Conservation (phyloP, 1,140 invertebrate genomes). For the Harlomillsia oculata region DNA sequence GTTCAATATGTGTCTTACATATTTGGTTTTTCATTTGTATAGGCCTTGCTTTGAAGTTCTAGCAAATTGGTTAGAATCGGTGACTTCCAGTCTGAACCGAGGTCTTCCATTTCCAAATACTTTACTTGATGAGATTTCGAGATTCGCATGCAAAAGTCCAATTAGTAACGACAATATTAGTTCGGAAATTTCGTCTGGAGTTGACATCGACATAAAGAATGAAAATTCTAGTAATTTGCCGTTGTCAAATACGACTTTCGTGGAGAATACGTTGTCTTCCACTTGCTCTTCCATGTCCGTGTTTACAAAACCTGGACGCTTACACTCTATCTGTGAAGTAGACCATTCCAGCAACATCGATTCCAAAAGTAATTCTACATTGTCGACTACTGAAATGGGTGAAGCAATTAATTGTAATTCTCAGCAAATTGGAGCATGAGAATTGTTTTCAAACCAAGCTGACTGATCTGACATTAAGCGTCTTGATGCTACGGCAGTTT, state of each 20-base stretch:
- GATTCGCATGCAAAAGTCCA: slow-evolving; percentile 45
- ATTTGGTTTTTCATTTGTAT: slow-evolving; percentile 25
- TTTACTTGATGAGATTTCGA: slow-evolving; percentile 62
- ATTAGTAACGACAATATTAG: slow-evolving; percentile 19
- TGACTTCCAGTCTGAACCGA: slow-evolving; percentile 60
- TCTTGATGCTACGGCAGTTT: too few species aligned
- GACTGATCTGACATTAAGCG: too few species aligned
- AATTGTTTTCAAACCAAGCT: background rate
- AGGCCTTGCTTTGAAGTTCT: slow-evolving; percentile 79
- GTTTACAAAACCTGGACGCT: slow-evolving; percentile 31
- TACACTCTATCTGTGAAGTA: too few species aligned
- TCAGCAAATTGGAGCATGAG: slow-evolving; percentile 16
- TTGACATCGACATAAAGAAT: slow-evolving; percentile 2
- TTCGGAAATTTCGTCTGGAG: slow-evolving; percentile 11
- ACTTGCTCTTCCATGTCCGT: slow-evolving; percentile 33
- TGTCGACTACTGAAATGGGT: slow-evolving; percentile 25
- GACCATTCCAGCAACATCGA: slow-evolving; percentile 33
- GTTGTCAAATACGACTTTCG: slow-evolving; percentile 17
- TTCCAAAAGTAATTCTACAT: slow-evolving; percentile 29
- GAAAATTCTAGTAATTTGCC: slow-evolving; percentile 5
- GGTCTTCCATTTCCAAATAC: slow-evolving; percentile 54
- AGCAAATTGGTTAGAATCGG: slow-evolving; percentile 66
- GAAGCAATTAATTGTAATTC: slow-evolving; percentile 23
- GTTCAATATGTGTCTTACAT: too few species aligned
- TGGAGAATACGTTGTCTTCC: slow-evolving; percentile 30